These are phyloP conservation scores for Heliconius hewitsoni DNA, from an alignment of 1,140 invertebrate genomes.

Conservation along the genomic window DNA sequence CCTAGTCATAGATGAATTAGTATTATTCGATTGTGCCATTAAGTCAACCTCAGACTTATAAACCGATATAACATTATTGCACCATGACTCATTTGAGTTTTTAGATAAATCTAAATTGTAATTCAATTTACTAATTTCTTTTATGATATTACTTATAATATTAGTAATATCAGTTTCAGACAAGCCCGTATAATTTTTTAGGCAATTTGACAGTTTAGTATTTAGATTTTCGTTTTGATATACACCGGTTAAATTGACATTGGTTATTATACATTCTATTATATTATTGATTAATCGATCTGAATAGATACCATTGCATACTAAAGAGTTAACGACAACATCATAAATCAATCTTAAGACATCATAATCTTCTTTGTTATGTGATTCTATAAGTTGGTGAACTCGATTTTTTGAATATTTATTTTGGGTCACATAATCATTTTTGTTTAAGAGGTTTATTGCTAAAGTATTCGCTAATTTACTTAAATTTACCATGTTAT, in stretches of 20 bases:
- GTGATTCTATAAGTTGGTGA: not conserved
- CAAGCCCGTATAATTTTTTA: conserved; percentile 26
- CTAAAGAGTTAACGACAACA: not conserved
- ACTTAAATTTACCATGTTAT: conserved; percentile 4
- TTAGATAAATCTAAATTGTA: not conserved
- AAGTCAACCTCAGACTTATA: conserved; percentile 39
- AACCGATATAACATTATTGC: conserved; percentile 17
- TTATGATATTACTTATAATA: not conserved
- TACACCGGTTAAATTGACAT: not conserved
- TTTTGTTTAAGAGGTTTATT: conserved; percentile 17
- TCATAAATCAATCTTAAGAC: not conserved
- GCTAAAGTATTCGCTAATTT: conserved; percentile 25
- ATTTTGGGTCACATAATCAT: not conserved
- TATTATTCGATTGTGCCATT: not conserved
- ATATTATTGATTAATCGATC: conserved; percentile 18
- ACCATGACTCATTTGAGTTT: not conserved
- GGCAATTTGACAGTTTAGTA: conserved; percentile 16
- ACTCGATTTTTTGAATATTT: not conserved
- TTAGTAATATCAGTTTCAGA: conserved; percentile 20
- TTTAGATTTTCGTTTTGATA: conserved; percentile 8
- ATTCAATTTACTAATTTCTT: not conserved
- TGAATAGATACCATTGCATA: not conserved
- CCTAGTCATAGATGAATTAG: conserved; percentile 36
- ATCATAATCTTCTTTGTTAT: not conserved
- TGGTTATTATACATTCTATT: conserved; percentile 19